Evolutionary conservation across 1,140 invertebrate species (phyloP).

Genomic region (Pectinophora gossypiella): DNA sequence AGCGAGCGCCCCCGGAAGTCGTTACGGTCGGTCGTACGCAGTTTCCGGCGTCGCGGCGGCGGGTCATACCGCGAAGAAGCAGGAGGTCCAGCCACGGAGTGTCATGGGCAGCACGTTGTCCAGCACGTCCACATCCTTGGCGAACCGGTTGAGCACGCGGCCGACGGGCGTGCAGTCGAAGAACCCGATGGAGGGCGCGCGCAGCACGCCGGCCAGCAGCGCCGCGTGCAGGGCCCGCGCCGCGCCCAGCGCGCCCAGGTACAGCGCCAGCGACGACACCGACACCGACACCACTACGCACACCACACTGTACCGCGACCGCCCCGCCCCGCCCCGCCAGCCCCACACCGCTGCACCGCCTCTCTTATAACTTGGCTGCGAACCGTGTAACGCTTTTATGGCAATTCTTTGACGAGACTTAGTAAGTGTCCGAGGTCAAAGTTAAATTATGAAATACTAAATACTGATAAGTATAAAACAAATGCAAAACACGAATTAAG

Average conservation of each 20-base stretch:
- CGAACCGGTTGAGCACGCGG: slow-evolving; percentile 90
- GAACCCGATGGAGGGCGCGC: slow-evolving; percentile 83
- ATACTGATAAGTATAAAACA: no score
- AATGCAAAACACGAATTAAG: no score
- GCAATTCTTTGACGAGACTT: no score
- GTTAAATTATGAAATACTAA: no score
- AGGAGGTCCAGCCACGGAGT: slow-evolving; percentile 81
- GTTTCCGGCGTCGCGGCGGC: neutral
- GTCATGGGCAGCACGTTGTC: slow-evolving; percentile 86
- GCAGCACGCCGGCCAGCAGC: slow-evolving; percentile 82
- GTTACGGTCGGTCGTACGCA: no score
- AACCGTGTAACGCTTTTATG: no score
- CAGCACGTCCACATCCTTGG: slow-evolving; percentile 88
- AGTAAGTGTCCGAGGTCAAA: no score
- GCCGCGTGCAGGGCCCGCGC: slow-evolving; percentile 80
- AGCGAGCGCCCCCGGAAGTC: no score
- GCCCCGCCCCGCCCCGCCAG: no score
- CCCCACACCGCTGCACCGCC: no score
- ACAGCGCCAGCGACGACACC: slow-evolving; percentile 80
- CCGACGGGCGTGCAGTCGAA: slow-evolving; percentile 92
- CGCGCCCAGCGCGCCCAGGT: slow-evolving; percentile 82
- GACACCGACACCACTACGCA: slow-evolving; percentile 81
- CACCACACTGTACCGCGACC: slow-evolving; percentile 9
- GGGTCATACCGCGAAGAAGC: slow-evolving; percentile 81
- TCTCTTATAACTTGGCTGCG: no score